phyloP scores from a whole-genome alignment of 2,888 invertebrate genomes.

The Agapostemon virescens region DNA sequence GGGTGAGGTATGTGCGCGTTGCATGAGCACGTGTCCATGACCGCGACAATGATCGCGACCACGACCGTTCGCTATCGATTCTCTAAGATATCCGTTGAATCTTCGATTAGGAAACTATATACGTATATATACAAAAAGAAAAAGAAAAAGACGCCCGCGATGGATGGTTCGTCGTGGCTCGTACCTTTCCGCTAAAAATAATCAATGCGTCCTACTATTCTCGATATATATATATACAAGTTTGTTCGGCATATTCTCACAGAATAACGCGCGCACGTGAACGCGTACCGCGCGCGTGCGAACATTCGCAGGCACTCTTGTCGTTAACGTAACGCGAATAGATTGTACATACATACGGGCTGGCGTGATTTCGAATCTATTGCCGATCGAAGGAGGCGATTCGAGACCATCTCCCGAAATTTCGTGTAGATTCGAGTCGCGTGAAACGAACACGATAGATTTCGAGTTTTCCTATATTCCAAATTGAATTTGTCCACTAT shows the following conservation, averaged over 20 bases:
- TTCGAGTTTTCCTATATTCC: background rate
- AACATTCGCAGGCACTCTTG: slow-evolving; percentile 59
- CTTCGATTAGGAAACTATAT: slow-evolving; percentile 69
- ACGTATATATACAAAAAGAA: slow-evolving; percentile 38
- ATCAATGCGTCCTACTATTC: slow-evolving; percentile 27
- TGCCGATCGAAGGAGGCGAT: background rate
- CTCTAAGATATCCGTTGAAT: slow-evolving; percentile 57
- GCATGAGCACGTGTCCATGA: background rate
- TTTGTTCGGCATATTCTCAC: slow-evolving; percentile 30
- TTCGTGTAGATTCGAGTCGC: background rate
- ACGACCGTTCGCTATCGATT: slow-evolving; percentile 8
- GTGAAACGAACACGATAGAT: background rate
- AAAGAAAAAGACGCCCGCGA: slow-evolving; percentile 59
- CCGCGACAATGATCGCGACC: background rate
- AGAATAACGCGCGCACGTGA: slow-evolving; percentile 35
- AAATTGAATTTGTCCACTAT: background rate
- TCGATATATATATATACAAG: slow-evolving; percentile 35
- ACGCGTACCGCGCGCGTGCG: slow-evolving; percentile 15
- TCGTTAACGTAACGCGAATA: slow-evolving; percentile 44
- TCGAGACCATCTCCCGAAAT: background rate
- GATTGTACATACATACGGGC: slow-evolving; percentile 23
- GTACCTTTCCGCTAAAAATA: slow-evolving; percentile 22
- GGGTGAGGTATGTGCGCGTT: background rate
- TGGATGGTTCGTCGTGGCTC: background rate
- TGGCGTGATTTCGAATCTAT: background rate